Conservation (phyloP, 1,140 invertebrate species). For the Octopus bimaculoides region DNA sequence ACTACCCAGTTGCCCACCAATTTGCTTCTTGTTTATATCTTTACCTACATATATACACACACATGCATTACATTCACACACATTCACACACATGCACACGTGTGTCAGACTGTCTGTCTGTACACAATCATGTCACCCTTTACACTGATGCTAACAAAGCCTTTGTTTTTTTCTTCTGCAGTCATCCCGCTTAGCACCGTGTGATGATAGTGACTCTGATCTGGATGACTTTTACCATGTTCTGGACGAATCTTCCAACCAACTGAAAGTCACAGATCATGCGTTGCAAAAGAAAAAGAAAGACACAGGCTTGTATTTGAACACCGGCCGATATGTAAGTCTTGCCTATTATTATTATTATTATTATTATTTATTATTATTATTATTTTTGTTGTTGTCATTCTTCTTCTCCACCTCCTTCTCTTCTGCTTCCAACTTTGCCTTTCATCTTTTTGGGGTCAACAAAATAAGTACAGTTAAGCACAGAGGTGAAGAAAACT, state of each 20-base stretch:
- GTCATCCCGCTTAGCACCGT: constrained; percentile 19
- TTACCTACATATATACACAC: too few species aligned
- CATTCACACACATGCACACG: constrained; percentile 8
- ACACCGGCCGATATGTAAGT: constrained; percentile 56
- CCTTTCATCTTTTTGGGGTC: too few species aligned
- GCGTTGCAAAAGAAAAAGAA: constrained; percentile 59
- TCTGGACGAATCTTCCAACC: constrained; percentile 61
- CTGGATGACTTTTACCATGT: constrained; percentile 65
- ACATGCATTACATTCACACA: too few species aligned
- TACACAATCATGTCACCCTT: background rate
- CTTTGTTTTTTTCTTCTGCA: constrained; percentile 11
- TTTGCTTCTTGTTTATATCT: too few species aligned
- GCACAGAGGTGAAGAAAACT: too few species aligned
- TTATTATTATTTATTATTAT: too few species aligned
- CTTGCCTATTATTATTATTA: too few species aligned
- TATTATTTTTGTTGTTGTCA: too few species aligned
- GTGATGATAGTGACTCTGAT: constrained; percentile 67
- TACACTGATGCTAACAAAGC: background rate
- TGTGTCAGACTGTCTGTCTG: constrained; percentile 13
- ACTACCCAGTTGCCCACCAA: too few species aligned
- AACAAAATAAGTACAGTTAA: too few species aligned
- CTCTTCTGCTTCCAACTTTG: too few species aligned
- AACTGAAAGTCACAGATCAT: constrained; percentile 62
- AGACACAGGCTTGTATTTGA: constrained; percentile 51
- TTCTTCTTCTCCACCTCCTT: too few species aligned